Conservation (phyloP, 2,797 vertebrate genomes). For the Sebastes cheni region DNA sequence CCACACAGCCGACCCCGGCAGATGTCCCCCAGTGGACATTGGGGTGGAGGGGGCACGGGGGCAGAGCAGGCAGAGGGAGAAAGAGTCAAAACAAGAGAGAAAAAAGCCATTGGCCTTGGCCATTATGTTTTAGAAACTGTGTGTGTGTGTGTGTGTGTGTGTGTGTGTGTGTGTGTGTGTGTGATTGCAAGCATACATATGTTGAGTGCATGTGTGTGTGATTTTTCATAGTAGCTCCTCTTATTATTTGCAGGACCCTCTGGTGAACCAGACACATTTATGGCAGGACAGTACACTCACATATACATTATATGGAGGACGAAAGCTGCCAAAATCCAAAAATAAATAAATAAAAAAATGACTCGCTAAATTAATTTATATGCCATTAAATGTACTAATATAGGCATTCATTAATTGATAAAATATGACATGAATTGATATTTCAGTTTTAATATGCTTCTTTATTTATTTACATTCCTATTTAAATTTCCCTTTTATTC, state of each 20-base stretch:
- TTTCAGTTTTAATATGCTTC: no score
- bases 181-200: neutral
- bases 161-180: neutral
- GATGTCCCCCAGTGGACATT: conserved; percentile 73
- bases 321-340: no score
- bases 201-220: neutral
- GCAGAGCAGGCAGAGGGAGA: conserved; percentile 38
- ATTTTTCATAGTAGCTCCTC: neutral
- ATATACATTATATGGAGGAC: no score
- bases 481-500: no score
- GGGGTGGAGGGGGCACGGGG: conserved; percentile 44
- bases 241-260: neutral
- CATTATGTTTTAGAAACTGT: conserved; percentile 35
- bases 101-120: conserved; percentile 41
- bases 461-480: no score
- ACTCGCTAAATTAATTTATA: no score
- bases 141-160: neutral
- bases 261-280: neutral
- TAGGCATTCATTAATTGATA: no score
- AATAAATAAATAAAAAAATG: no score
- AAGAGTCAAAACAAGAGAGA: neutral
- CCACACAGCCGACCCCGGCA: conserved; percentile 66
- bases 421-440: no score
- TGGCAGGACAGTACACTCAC: neutral
- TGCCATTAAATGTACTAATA: no score